Base-by-base conservation (phyloP, 2,797 vertebrate genomes). In the Lithobates pipiens region DNA sequence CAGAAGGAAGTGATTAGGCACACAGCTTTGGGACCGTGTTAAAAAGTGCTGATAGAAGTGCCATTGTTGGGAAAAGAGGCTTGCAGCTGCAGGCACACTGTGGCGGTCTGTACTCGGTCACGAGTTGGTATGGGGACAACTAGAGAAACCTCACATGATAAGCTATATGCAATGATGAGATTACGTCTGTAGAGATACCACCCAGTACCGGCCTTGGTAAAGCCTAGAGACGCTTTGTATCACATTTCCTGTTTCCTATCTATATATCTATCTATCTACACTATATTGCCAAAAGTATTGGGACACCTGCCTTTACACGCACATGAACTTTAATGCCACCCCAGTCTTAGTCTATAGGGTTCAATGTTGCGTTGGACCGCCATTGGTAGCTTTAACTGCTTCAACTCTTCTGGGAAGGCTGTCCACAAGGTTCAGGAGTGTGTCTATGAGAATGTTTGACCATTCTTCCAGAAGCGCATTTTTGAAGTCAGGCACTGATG, bases 71-170 rank as follows among this genome's bases (percentile, higher is more conserved):
- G 7, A 21, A 50, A 21, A 29, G 73, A 73, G 80, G 2, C 54
- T 54, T 65, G 80, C 85, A 86, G 80, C 85, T 86, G 85, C 69
- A 69, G 75, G 68, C 74, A 77, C 67, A 72, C 65, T 76, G 73
- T 77, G 68, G 21, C 32, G 80, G 74, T 86, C 63, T 82, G 78
- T 65, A 50, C 74, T 82, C 79, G 50, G 85, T 86, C 85, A 83
- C 80, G 75, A 78, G 74, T 63, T 77, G 68, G 73, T 50, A 73
- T 76, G 46, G 65, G 75, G 71, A 82, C 68, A 77, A 57, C 76
- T 67, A 76, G 72, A 74, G 21, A 10, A 27, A 21, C 27, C 73
- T 85, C 77, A 76, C 71, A 80, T 76, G 77, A 85, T 73, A 13
- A 57, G 29, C 46, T 29, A 70, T 57, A 85, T 76, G 63, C 29